Conservation (phyloP, 2,888 invertebrate genomes). For the Eupithecia dodoneata region DNA sequence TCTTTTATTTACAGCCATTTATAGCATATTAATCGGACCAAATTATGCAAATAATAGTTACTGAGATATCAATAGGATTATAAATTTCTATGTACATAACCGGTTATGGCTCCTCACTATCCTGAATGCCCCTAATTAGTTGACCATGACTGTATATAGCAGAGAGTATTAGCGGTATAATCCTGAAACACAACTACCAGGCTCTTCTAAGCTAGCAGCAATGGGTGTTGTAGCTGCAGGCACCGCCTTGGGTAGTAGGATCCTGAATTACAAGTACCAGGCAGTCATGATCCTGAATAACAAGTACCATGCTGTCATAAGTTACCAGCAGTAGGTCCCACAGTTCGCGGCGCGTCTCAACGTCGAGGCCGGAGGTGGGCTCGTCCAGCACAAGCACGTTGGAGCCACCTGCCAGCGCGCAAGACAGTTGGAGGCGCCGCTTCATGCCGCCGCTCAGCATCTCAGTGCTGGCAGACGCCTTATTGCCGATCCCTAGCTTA, state of each 20-base stretch:
- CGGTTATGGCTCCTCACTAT: no score
- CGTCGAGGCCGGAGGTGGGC: conserved; percentile 67
- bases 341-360: conserved; percentile 19
- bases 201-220: conserved; percentile 8
- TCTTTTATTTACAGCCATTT: no score
- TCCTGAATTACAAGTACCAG: background rate
- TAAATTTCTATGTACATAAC: no score
- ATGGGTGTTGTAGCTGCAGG: conserved; percentile 16
- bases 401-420: conserved; percentile 92
- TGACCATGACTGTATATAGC: no score
- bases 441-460: conserved; percentile 73
- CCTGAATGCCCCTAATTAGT: no score
- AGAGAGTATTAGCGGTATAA: background rate
- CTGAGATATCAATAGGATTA: no score
- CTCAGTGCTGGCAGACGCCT: conserved; percentile 51
- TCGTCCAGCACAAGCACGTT: conserved; percentile 88
- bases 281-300: no score
- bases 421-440: conserved; percentile 88
- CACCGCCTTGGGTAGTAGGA: background rate
- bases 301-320: background rate
- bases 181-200: background rate
- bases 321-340: conserved; percentile 26
- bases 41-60: no score
- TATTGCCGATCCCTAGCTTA: conserved; percentile 8
- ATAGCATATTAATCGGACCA: no score